Percentiles rank a stretch among this genome's conserved stretches.
phyloP scores from a whole-genome alignment of 64 coral and sea anemone species.

The Porites australiensis region DNA sequence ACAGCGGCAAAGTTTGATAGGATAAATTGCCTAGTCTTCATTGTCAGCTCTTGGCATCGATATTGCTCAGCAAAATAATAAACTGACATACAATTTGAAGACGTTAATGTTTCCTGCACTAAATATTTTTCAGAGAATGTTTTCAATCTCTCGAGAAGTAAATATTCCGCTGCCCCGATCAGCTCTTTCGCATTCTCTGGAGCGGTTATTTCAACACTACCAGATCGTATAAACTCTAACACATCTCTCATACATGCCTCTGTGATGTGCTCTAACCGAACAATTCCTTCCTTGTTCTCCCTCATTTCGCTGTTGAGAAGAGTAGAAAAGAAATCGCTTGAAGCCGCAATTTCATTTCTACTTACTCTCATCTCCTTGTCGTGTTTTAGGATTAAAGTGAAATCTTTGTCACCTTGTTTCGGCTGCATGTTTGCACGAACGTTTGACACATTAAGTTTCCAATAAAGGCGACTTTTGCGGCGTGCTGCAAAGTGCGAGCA shows the following conservation, averaged over 20 bases:
- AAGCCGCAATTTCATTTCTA: neutral
- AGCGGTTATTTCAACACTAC: neutral
- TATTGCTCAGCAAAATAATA: constrained; percentile 31
- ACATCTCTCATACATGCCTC: neutral
- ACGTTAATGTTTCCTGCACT: neutral
- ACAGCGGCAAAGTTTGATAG: constrained; percentile 11
- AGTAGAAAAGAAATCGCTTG: neutral
- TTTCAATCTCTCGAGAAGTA: constrained; percentile 21
- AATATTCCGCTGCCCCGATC: constrained; percentile 30
- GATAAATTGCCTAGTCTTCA: neutral
- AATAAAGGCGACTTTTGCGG: too few relatives aligned
- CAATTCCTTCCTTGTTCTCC: neutral
- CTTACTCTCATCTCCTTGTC: neutral
- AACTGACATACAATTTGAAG: constrained; percentile 6
- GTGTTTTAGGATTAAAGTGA: neutral
- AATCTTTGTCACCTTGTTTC: neutral
- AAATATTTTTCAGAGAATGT: neutral
- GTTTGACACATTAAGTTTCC: too few relatives aligned
- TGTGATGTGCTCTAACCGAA: neutral
- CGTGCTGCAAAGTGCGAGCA: too few relatives aligned
- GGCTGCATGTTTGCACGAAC: neutral
- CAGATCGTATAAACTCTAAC: neutral
- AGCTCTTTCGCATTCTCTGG: constrained; percentile 31
- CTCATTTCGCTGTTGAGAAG: too few relatives aligned
- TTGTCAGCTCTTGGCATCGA: neutral